phyloP scores from a whole-genome alignment of 1,140 invertebrate genomes.

The Vanessa tameamea region DNA sequence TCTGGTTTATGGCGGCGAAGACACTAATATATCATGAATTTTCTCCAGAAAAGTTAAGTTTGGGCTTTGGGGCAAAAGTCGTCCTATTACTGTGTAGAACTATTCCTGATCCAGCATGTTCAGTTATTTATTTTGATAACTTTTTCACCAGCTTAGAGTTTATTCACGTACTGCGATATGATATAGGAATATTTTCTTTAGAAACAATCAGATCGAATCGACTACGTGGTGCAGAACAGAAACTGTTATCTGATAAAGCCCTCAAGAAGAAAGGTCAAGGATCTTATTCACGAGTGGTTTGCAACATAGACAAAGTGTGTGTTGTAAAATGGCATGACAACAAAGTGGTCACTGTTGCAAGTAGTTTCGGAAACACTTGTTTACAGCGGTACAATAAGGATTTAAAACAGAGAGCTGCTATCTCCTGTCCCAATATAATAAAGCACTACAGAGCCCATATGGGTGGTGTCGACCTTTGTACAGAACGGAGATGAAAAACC shows the following conservation, averaged over 20 bases:
- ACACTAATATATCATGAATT: constrained; percentile 18
- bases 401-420: constrained; percentile 25
- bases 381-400: no score
- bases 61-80: background rate
- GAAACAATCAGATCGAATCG: constrained; percentile 46
- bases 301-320: constrained; percentile 38
- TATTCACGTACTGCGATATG: constrained; percentile 25
- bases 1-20: constrained; percentile 32
- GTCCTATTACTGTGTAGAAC: constrained; percentile 39
- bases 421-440: constrained; percentile 40
- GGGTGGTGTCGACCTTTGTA: constrained; percentile 45
- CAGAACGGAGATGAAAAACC: constrained; percentile 42
- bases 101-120: constrained; percentile 36
- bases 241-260: constrained; percentile 38
- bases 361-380: constrained; percentile 9
- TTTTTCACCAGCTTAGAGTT: background rate
- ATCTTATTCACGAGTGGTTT: constrained; percentile 40
- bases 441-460: constrained; percentile 44
- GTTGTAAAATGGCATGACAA: constrained; percentile 47
- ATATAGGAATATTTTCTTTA: constrained; percentile 45
- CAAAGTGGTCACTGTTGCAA: constrained; percentile 41
- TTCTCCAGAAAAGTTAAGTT: constrained; percentile 35
- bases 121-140: constrained; percentile 41
- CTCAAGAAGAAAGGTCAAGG: constrained; percentile 44
- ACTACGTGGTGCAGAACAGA: constrained; percentile 37